These are phyloP conservation scores for Holacanthus passer DNA, from an alignment of 2,113 vertebrate genomes.

Conservation along the genomic window DNA sequence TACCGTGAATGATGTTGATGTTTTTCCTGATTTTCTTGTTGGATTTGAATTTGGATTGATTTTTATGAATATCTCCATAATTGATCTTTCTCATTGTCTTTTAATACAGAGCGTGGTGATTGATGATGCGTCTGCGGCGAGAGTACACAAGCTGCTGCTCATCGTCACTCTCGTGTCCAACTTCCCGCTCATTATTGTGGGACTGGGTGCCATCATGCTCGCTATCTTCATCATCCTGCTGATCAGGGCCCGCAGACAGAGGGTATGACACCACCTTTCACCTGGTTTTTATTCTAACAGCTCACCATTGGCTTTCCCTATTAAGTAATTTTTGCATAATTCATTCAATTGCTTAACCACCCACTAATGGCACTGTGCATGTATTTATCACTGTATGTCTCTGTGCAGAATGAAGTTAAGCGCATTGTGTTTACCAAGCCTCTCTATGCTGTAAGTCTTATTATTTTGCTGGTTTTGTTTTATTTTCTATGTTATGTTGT, in stretches of 20 bases:
- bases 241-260: constrained; percentile 55
- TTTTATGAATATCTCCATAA: too few species aligned
- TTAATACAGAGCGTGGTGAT: constrained; percentile 80
- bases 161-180: constrained; percentile 77
- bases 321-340: constrained; percentile 12
- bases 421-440: constrained; percentile 78
- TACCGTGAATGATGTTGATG: too few species aligned
- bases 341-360: constrained; percentile 18
- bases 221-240: constrained; percentile 74
- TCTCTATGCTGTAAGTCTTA: constrained; percentile 75
- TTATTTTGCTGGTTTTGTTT: constrained; percentile 41
- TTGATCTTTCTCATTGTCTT: not conserved
- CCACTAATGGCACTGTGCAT: constrained; percentile 49
- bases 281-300: not conserved
- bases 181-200: constrained; percentile 81
- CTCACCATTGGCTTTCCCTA: constrained; percentile 18
- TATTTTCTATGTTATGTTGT: not conserved
- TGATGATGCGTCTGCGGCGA: constrained; percentile 78
- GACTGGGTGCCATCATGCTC: constrained; percentile 78
- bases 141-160: constrained; percentile 78
- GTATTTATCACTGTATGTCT: constrained; percentile 54
- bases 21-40: too few species aligned
- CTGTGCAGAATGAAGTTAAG: constrained; percentile 78
- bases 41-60: too few species aligned
- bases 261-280: constrained; percentile 59